A percentile compares a stretch with the other conserved stretches of the same genome.
These are phyloP conservation scores for Pteronotus mesoamericanus DNA, from an alignment of 2,797 vertebrate species.

Conservation along the genomic window DNA sequence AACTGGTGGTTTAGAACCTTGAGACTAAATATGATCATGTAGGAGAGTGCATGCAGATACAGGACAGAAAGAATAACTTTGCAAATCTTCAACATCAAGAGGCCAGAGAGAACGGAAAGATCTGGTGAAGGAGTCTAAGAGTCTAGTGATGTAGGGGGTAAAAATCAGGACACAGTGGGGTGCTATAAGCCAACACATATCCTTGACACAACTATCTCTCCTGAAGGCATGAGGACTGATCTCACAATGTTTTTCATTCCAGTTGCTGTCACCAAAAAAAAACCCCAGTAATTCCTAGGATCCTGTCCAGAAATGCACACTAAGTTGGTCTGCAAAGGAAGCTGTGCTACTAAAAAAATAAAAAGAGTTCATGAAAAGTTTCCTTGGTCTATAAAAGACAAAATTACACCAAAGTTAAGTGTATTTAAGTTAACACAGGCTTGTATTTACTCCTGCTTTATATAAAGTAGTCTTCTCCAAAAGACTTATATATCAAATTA, in stretches of 20 bases:
- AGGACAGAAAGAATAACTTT: background rate
- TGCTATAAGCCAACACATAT: background rate
- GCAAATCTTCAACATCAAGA: background rate
- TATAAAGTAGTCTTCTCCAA: background rate
- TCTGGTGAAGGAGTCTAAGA: background rate
- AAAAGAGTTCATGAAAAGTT: background rate
- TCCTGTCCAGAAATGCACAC: background rate
- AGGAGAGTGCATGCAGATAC: background rate
- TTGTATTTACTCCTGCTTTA: background rate
- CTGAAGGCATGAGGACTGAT: background rate
- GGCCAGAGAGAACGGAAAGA: background rate
- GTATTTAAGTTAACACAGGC: background rate
- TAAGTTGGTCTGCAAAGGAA: background rate
- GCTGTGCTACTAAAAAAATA: background rate
- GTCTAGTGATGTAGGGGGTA: background rate
- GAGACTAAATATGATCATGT: background rate
- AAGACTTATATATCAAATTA: background rate
- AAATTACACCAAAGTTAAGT: background rate
- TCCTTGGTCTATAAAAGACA: background rate
- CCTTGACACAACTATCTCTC: background rate
- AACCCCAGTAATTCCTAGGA: no score
- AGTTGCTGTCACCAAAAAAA: background rate
- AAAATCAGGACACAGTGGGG: background rate
- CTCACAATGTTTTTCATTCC: background rate
- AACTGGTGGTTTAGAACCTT: background rate